Evolutionary conservation across 2,888 invertebrate species (phyloP).

Genomic region (Apantesis nais): DNA sequence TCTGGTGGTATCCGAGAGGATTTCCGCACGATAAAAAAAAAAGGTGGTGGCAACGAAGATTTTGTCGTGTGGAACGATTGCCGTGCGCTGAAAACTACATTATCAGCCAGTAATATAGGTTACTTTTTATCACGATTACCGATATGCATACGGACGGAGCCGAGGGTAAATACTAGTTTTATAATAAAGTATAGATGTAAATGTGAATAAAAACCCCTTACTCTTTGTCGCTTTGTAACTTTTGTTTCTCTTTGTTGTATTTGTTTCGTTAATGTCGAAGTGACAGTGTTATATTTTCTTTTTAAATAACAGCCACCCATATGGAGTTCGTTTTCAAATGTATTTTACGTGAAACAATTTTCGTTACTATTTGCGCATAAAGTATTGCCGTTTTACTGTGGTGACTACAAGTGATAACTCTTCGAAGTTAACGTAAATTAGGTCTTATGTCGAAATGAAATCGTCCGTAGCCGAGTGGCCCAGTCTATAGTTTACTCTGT

Average conservation of each 20-base stretch:
- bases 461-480: background rate
- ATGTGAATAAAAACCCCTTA: background rate
- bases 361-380: background rate
- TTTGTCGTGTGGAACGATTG: too few relatives aligned
- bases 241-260: background rate
- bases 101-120: too few relatives aligned
- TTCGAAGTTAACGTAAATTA: background rate
- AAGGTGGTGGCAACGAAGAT: too few relatives aligned
- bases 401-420: background rate
- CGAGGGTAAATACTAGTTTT: too few relatives aligned
- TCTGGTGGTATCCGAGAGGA: too few relatives aligned
- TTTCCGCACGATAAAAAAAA: too few relatives aligned
- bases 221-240: background rate
- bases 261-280: background rate
- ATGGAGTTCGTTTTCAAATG: background rate
- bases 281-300: background rate
- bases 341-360: background rate
- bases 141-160: too few relatives aligned
- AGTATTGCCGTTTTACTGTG: background rate
- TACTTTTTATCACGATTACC: too few relatives aligned
- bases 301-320: background rate
- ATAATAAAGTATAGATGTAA: background rate
- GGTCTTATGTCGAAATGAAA: background rate
- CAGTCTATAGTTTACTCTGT: background rate
- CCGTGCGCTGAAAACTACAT: too few relatives aligned